Evolutionary conservation across 37 sponge, comb jelly and placozoan genomes (phyloP).

Genomic region (Chondrilla cf. caribensis): DNA sequence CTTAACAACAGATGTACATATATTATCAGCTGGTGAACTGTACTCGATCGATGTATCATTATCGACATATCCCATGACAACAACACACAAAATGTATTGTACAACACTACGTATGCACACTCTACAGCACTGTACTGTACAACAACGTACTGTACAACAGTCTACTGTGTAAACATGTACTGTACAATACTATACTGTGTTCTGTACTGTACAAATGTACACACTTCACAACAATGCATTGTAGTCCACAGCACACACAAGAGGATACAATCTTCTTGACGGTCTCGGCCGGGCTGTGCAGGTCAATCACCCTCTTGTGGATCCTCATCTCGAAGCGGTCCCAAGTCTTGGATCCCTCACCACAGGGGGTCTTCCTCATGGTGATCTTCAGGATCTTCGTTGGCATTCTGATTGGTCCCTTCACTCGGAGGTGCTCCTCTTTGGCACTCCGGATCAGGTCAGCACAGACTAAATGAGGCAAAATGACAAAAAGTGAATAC

Average conservation of each 20-base stretch:
- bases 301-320: constrained; percentile 96
- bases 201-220: neutral
- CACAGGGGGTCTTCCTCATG: constrained; percentile 95
- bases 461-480: constrained; percentile 62
- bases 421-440: constrained; percentile 83
- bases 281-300: constrained; percentile 92
- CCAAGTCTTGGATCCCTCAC: constrained; percentile 99
- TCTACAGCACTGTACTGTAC: no score
- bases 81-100: no score
- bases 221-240: neutral
- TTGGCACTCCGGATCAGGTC: constrained; percentile 92
- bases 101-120: no score
- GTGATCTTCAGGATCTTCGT: constrained; percentile 95
- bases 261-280: constrained; percentile 96
- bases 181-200: no score
- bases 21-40: no score
- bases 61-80: no score
- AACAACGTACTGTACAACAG: no score
- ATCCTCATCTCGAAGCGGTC: constrained; percentile 98
- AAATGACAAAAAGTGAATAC: neutral
- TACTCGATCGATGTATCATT: no score
- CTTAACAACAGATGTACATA: no score
- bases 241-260: neutral
- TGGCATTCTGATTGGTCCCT: constrained; percentile 96
- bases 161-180: no score